A percentile compares a stretch with the other conserved stretches of the same genome.
phyloP scores from a whole-genome alignment of 2,113 vertebrate genomes.

The Lophius piscatorius region DNA sequence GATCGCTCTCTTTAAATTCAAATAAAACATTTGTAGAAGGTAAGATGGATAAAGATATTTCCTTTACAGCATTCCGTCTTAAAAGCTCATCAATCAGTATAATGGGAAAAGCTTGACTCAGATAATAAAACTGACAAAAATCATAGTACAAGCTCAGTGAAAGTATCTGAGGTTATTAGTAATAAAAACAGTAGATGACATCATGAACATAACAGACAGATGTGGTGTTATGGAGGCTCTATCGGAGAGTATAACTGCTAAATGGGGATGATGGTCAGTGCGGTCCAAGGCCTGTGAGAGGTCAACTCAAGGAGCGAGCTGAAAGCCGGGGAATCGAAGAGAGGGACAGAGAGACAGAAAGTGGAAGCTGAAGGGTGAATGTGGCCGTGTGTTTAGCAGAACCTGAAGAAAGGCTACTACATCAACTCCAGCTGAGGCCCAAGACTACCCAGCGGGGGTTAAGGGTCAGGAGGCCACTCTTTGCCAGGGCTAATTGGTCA shows the following conservation, averaged over 20 bases:
- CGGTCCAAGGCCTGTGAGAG: conserved; percentile 69
- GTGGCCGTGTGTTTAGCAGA: conserved; percentile 87
- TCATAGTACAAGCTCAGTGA: no score
- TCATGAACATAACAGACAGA: no score
- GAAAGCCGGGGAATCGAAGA: conserved; percentile 83
- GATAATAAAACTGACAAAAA: no score
- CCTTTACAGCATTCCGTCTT: no score
- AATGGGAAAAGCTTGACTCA: no score
- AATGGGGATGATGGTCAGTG: background rate
- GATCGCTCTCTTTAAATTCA: no score
- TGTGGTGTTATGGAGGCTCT: background rate
- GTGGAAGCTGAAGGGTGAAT: conserved; percentile 86
- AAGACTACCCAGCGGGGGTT: conserved; percentile 89
- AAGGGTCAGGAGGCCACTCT: conserved; percentile 90
- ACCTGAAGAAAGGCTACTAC: conserved; percentile 89
- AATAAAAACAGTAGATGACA: no score
- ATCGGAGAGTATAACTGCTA: background rate
- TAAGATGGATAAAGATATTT: no score
- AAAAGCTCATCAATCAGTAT: no score
- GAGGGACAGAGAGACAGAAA: conserved; percentile 88
- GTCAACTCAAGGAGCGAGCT: conserved; percentile 88
- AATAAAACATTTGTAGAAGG: no score
- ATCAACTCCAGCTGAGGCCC: conserved; percentile 91
- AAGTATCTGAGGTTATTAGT: no score
- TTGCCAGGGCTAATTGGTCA: conserved; percentile 89